phyloP scores from a whole-genome alignment of 2,888 invertebrate genomes.

The Aleiodes testaceus region DNA sequence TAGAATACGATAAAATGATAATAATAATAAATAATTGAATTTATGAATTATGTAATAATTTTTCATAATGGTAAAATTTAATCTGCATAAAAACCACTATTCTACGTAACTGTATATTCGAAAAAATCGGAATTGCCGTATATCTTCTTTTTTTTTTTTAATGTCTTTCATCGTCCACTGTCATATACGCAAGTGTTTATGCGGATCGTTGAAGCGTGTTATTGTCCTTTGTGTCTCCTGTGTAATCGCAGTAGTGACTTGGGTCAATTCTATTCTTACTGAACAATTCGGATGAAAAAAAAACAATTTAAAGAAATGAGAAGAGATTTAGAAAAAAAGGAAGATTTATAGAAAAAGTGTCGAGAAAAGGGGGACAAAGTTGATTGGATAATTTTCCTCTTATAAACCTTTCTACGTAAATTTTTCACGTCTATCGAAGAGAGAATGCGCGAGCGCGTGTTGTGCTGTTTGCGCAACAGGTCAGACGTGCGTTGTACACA shows the following conservation, averaged over 20 bases:
- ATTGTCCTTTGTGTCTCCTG: constrained; percentile 45
- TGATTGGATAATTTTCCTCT: constrained; percentile 4
- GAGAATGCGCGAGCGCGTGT: constrained; percentile 33
- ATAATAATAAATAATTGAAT: too few relatives aligned
- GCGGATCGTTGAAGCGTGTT: constrained; percentile 42
- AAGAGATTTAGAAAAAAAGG: constrained; percentile 7
- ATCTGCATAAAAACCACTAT: background rate
- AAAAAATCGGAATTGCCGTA: constrained; percentile 20
- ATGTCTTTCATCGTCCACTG: background rate
- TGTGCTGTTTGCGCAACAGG: constrained; percentile 58
- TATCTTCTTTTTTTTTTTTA: constrained; percentile 26
- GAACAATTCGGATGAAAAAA: constrained; percentile 11
- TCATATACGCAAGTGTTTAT: constrained; percentile 34
- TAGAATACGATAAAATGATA: too few relatives aligned
- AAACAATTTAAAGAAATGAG: background rate
- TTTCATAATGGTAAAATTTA: background rate
- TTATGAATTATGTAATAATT: too few relatives aligned
- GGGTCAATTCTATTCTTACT: constrained; percentile 39
- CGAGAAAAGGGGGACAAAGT: background rate
- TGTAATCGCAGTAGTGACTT: constrained; percentile 19
- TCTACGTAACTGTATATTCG: constrained; percentile 13
- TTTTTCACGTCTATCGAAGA: constrained; percentile 13
- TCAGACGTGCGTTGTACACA: constrained; percentile 49
- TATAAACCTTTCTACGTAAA: background rate
- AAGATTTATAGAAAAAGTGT: too few relatives aligned